Percentiles rank a stretch among this genome's conserved stretches.
Evolutionary conservation across 2,888 invertebrate genomes (phyloP).

Genomic region (Drosophila niveifrons): DNA sequence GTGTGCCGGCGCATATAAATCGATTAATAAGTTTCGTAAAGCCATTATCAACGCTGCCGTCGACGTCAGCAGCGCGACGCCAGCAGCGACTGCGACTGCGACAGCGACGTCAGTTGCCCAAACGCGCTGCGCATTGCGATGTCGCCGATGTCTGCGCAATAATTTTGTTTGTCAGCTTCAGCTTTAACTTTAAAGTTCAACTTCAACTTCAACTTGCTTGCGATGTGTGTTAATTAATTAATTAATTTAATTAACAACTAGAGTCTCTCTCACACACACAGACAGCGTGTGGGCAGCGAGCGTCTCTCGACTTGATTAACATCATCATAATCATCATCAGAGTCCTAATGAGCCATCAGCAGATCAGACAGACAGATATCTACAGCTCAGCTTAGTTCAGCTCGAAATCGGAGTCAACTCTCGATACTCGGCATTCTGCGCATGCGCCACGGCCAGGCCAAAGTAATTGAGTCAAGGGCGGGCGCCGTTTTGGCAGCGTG

Average conservation of each 20-base stretch:
- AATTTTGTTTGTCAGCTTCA: slow-evolving; percentile 25
- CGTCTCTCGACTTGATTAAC: slow-evolving; percentile 43
- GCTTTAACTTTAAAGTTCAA: slow-evolving; percentile 25
- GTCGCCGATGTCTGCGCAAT: slow-evolving; percentile 54
- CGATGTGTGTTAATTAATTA: slow-evolving; percentile 9
- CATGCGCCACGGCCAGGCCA: slow-evolving; percentile 73
- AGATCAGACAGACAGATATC: too few relatives aligned
- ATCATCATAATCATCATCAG: slow-evolving; percentile 3
- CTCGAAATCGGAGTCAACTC: background rate
- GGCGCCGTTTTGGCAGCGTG: slow-evolving; percentile 46
- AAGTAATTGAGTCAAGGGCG: slow-evolving; percentile 78
- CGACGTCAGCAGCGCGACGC: slow-evolving; percentile 29
- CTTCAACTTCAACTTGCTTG: slow-evolving; percentile 23
- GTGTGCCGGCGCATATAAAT: slow-evolving; percentile 76
- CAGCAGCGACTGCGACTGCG: slow-evolving; percentile 29
- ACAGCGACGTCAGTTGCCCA: slow-evolving; percentile 41
- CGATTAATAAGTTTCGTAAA: slow-evolving; percentile 80
- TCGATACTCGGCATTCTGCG: slow-evolving; percentile 61
- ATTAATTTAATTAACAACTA: slow-evolving; percentile 50
- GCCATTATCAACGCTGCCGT: slow-evolving; percentile 62
- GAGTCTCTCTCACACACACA: too few relatives aligned
- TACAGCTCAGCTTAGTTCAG: background rate
- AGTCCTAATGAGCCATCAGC: background rate
- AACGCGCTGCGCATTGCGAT: slow-evolving; percentile 54
- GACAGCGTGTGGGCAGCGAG: slow-evolving; percentile 19